Evolutionary conservation across 2,888 invertebrate species (phyloP).

Genomic region (Mimachlamys varia): DNA sequence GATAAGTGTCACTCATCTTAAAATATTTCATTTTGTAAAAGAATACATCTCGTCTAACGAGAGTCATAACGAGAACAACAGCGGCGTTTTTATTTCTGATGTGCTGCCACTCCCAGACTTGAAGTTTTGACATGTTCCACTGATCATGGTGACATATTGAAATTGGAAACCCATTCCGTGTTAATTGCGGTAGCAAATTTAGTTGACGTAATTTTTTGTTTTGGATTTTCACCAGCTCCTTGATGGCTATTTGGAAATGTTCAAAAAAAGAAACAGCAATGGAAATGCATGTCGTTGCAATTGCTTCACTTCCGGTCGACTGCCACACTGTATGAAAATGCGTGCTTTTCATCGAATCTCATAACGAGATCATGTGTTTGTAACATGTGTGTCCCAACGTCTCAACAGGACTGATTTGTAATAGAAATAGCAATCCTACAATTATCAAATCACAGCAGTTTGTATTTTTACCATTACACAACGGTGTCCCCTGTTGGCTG

Average conservation of each 20-base stretch:
- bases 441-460: too few relatives aligned
- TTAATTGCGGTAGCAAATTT: background rate
- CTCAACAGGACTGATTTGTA: background rate
- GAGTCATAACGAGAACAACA: conserved; percentile 1
- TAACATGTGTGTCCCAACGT: background rate
- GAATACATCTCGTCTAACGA: background rate
- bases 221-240: background rate
- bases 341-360: background rate
- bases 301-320: background rate
- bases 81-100: background rate
- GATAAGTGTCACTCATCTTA: background rate
- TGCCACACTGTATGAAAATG: background rate
- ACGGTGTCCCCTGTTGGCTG: background rate
- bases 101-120: background rate
- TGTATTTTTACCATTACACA: background rate
- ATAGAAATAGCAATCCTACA: too few relatives aligned
- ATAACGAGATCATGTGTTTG: background rate
- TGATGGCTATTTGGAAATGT: background rate
- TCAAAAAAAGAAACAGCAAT: background rate
- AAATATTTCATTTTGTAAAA: background rate
- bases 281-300: background rate
- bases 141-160: background rate
- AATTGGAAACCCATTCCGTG: background rate
- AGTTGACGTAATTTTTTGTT: background rate
- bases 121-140: background rate